phyloP scores from a whole-genome alignment of 2,113 vertebrate species.

The Calypte anna region DNA sequence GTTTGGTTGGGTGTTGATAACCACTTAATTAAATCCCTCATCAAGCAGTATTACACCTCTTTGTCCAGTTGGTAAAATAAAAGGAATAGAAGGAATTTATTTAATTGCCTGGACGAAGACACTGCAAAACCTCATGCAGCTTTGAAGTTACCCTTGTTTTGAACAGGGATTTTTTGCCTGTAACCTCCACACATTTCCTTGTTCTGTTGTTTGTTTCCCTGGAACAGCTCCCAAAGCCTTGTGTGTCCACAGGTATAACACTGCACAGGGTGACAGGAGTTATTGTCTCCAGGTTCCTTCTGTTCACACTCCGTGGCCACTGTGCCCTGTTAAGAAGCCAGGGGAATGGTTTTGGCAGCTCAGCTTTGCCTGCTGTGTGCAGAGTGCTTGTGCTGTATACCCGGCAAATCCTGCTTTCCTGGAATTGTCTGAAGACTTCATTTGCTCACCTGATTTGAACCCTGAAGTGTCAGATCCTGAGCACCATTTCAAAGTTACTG shows the following conservation, averaged over 20 bases:
- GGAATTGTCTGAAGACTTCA: fast-evolving
- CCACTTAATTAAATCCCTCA: background rate
- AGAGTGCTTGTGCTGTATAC: fast-evolving
- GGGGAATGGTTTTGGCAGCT: background rate
- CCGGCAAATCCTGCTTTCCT: fast-evolving
- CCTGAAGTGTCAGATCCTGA: fast-evolving
- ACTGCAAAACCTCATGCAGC: background rate
- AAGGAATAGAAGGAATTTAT: background rate
- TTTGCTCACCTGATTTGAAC: background rate
- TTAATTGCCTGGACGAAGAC: background rate
- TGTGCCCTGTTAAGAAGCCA: fast-evolving
- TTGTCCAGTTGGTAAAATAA: background rate
- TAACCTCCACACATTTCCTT: slow-evolving; percentile 35
- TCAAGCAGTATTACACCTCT: background rate
- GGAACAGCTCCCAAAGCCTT: background rate
- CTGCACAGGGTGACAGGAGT: background rate
- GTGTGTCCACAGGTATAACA: fast-evolving
- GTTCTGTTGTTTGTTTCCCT: background rate
- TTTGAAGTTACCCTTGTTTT: background rate
- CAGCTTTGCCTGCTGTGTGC: fast-evolving
- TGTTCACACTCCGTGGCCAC: background rate
- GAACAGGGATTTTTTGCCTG: fast-evolving
- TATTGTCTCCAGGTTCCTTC: background rate
- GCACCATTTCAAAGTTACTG: background rate
- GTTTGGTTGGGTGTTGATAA: background rate